These are phyloP conservation scores for Melanaphis sacchari DNA, from an alignment of 1,140 invertebrate genomes.

Conservation along the genomic window DNA sequence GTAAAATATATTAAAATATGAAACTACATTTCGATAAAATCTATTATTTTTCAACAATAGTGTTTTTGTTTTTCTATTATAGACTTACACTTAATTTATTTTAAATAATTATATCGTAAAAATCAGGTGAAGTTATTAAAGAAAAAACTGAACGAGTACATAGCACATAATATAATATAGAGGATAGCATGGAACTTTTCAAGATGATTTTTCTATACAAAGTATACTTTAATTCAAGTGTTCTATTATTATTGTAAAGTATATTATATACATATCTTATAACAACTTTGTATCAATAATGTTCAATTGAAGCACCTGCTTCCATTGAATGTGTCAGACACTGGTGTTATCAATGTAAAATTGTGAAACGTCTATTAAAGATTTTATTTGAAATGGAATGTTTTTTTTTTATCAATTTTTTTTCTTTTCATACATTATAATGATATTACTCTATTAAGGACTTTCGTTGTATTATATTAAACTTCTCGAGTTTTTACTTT, in stretches of 20 bases:
- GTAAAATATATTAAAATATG: neutral
- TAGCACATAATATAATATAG: neutral
- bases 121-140: neutral
- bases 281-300: neutral
- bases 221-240: neutral
- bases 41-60: neutral
- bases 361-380: neutral
- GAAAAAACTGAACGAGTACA: neutral
- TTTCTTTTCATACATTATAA: neutral
- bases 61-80: neutral
- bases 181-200: neutral
- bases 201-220: neutral
- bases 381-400: neutral
- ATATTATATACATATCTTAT: neutral
- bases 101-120: neutral
- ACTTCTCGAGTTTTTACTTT: neutral
- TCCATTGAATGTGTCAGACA: neutral
- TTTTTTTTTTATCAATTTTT: neutral
- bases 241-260: neutral
- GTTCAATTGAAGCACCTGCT: neutral
- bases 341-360: conserved; percentile 2
- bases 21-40: neutral
- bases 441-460: neutral
- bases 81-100: neutral
- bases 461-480: conserved; percentile 32